Conservation (phyloP, 2,888 invertebrate genomes). For the Lamproptera curius region DNA sequence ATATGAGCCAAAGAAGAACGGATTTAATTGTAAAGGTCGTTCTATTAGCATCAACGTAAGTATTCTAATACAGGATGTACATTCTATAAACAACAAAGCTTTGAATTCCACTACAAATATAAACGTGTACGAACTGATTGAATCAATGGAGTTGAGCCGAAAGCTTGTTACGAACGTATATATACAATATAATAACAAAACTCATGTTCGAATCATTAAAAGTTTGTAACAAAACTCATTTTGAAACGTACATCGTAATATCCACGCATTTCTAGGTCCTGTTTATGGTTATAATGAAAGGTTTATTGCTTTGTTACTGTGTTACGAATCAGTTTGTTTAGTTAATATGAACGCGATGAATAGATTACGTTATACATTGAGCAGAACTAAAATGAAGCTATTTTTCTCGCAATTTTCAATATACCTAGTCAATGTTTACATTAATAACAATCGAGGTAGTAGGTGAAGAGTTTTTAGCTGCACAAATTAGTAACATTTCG, state of each 20-base stretch:
- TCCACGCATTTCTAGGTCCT: background rate
- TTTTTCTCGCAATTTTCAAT: too few relatives aligned
- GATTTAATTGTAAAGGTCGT: constrained; percentile 18
- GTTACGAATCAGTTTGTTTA: background rate
- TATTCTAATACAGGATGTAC: constrained; percentile 39
- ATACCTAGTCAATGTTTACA: too few relatives aligned
- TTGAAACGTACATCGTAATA: background rate
- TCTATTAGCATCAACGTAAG: constrained; percentile 15
- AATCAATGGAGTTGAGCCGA: constrained; percentile 47
- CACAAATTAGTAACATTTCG: too few relatives aligned
- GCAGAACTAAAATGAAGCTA: too few relatives aligned
- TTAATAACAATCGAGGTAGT: too few relatives aligned
- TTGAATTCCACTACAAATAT: constrained; percentile 45
- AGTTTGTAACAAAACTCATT: constrained; percentile 18
- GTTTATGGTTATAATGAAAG: background rate
- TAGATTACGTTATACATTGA: too few relatives aligned
- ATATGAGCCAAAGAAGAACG: background rate
- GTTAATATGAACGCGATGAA: background rate
- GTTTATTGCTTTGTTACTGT: constrained; percentile 1
- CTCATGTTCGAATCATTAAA: constrained; percentile 6
- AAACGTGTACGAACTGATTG: constrained; percentile 22
- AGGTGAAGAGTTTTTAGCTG: too few relatives aligned
- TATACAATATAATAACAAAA: constrained; percentile 12
- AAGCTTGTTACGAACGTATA: constrained; percentile 14
- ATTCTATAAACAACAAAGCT: constrained; percentile 38